Evolutionary conservation across 2,888 invertebrate species (phyloP), one percentile per base, ranked within the genome.

Genomic region (Plagodis dolabraria): DNA sequence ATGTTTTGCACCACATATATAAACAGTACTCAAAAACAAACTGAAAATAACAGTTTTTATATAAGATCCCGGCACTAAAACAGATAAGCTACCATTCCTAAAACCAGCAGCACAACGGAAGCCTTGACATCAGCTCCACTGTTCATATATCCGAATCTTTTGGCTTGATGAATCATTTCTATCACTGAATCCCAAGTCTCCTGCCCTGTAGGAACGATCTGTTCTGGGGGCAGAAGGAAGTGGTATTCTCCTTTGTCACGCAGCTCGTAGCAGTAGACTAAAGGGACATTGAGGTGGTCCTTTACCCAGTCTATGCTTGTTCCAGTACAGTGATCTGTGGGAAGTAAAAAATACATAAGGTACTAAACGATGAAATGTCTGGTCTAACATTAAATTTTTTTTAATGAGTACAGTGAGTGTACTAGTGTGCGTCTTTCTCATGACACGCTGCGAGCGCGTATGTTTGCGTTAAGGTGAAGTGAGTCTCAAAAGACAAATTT

Each of bases 221-320:
- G 94, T 0, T 93, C 89, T 0, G 94, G 82, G 0, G 97, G 97
- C 2, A 97, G 84, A 0, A 96, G 70, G 80, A 96, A 96, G 0
- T 96, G 96, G 75, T 93, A 93, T 0, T 76, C 72, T 0, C 96
- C 96, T 5, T 76, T 92, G 71, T 97, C 97, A 0, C 96, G 88
- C 2, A 96, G 89, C 80, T 97, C 96, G 57, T 96, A 95, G 0
- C 95, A 95, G 79, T 95, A 96, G 0, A 94, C 89, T 12, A 96
- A 88, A 7, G 95, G 95, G 0, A 95, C 93, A 2, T 94, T 88
- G 0, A 94, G 87, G 0, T 82, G 89, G 0, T 94, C 96, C 74
- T 96, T 96, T 0, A 95, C 96, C 96, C 96, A 97, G 74, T 98
- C 97, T 47, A 95, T 81, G 50, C 95, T 96, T 6, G 93, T 93